Evolutionary conservation across 2,797 vertebrate genomes (phyloP).

Genomic region (Acanthis flammea): DNA sequence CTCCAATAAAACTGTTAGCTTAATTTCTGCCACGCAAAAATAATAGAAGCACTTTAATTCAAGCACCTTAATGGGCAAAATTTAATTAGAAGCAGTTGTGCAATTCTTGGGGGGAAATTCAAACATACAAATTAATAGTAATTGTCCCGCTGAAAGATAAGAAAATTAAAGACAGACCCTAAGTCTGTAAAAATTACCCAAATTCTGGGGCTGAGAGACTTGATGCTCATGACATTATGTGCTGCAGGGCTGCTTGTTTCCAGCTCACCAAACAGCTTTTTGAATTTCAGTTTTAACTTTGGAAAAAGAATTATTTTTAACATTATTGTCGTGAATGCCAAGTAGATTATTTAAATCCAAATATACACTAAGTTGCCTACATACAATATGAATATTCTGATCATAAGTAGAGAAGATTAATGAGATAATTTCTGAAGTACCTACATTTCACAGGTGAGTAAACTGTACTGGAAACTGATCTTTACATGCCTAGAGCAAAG

Average conservation of each 20-base stretch:
- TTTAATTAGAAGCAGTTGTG: slow-evolving; percentile 57
- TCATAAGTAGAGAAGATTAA: background rate
- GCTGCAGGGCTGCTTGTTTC: background rate
- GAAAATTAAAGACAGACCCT: background rate
- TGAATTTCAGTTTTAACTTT: background rate
- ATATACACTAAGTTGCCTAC: background rate
- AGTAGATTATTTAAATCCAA: background rate
- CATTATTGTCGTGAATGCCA: background rate
- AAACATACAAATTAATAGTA: slow-evolving; percentile 9
- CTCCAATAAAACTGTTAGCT: slow-evolving; percentile 38
- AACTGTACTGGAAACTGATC: background rate
- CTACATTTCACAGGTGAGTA: background rate
- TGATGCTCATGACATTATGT: background rate
- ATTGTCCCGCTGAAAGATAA: slow-evolving; percentile 20
- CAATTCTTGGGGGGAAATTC: slow-evolving; percentile 34
- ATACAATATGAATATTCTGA: background rate
- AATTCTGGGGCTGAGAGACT: background rate
- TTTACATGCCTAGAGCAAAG: background rate
- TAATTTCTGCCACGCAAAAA: slow-evolving; percentile 53
- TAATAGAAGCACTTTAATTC: slow-evolving; percentile 42
- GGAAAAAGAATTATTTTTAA: background rate
- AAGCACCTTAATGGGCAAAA: background rate
- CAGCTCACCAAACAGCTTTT: background rate
- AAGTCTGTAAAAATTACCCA: background rate
- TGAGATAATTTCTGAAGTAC: background rate